These are phyloP conservation scores for Malaclemys terrapin DNA, from an alignment of 2,113 vertebrate species.

Conservation along the genomic window DNA sequence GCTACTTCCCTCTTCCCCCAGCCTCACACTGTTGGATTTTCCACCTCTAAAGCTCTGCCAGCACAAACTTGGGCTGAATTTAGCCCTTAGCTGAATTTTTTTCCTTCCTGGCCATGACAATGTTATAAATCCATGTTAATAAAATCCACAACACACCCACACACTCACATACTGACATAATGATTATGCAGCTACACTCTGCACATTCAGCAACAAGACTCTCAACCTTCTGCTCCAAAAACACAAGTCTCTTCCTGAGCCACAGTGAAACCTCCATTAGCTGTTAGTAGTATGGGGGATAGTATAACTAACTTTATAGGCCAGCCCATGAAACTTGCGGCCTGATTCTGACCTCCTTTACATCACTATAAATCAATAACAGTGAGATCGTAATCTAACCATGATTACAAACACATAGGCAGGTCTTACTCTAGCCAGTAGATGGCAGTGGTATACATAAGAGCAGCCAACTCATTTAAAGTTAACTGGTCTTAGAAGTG, in stretches of 20 bases:
- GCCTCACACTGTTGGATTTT: rapidly evolving
- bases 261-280: slow-evolving; percentile 28
- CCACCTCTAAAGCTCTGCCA: not conserved
- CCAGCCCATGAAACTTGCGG: not conserved
- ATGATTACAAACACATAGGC: not conserved
- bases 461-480: not conserved
- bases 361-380: not conserved
- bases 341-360: not conserved
- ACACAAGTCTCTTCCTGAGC: not conserved
- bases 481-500: not conserved
- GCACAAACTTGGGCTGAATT: not conserved
- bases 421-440: slow-evolving; percentile 24
- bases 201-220: not conserved
- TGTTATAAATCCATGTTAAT: not conserved
- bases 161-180: too few relatives aligned
- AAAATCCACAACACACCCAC: not conserved
- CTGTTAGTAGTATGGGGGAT: not conserved
- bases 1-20: rapidly evolving
- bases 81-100: not conserved
- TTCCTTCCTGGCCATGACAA: not conserved
- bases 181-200: not conserved
- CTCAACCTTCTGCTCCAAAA: not conserved
- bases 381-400: not conserved
- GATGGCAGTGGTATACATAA: slow-evolving; percentile 47
- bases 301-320: not conserved